Evolutionary conservation across 2,113 vertebrate genomes (phyloP).

Genomic region (Acinonyx jubatus): DNA sequence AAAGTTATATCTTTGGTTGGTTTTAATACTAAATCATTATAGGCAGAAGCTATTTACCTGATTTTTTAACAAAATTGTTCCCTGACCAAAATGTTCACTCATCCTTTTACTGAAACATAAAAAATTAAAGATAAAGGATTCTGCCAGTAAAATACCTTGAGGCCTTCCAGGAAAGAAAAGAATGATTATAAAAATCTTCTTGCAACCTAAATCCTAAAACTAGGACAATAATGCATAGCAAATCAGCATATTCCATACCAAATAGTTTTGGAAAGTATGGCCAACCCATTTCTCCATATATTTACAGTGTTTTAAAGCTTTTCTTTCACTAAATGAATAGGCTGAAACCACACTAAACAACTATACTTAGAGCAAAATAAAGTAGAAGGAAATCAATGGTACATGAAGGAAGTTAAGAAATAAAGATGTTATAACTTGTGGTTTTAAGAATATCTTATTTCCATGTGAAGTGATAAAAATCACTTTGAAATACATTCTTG

Average conservation of each 20-base stretch:
- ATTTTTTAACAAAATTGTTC: background rate
- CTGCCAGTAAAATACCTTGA: constrained; percentile 7
- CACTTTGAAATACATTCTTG: background rate
- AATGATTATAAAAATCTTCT: background rate
- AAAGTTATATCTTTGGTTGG: background rate
- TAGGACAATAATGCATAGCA: background rate
- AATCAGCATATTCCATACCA: background rate
- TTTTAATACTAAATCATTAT: background rate
- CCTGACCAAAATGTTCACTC: background rate
- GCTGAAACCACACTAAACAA: background rate
- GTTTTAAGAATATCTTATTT: background rate
- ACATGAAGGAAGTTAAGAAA: background rate
- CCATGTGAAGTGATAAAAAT: background rate
- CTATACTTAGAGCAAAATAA: background rate
- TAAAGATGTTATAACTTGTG: background rate
- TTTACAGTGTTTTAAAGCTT: background rate
- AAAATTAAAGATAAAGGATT: background rate
- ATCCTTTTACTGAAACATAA: background rate
- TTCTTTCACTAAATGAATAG: background rate
- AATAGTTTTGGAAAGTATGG: background rate
- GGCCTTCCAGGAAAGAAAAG: background rate
- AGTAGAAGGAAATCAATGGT: background rate
- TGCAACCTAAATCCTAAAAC: background rate
- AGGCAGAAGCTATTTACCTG: background rate
- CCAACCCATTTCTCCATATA: background rate